Evolutionary conservation across 2,113 vertebrate species (phyloP).

Genomic region (Cyanoramphus novaezelandiae): DNA sequence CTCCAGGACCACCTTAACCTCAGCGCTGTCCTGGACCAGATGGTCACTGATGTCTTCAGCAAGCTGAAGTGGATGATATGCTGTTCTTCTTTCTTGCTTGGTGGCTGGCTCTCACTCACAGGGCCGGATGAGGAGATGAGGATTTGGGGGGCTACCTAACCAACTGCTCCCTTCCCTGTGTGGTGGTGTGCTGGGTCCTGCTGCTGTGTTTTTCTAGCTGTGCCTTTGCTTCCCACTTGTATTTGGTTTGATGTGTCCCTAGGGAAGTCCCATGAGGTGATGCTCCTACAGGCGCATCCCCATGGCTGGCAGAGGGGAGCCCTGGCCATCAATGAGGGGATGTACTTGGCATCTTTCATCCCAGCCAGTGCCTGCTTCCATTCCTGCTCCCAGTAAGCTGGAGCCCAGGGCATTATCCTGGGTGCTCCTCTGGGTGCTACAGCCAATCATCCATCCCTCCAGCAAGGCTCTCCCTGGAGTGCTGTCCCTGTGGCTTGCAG

Average conservation of each 20-base stretch:
- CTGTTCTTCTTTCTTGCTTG: fast-evolving
- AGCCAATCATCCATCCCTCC: not conserved
- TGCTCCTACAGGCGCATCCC: not conserved
- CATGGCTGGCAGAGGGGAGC: not conserved
- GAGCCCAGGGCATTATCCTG: not conserved
- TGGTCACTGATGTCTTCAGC: slow-evolving; percentile 76
- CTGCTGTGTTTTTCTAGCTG: not conserved
- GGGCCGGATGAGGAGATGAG: not conserved
- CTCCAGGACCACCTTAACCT: slow-evolving; percentile 76
- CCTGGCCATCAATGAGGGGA: not conserved
- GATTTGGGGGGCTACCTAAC: not conserved
- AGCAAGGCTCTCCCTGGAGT: not conserved
- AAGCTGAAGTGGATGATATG: slow-evolving; percentile 77
- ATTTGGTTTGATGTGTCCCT: not conserved
- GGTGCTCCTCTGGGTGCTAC: not conserved
- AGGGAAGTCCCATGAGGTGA: not conserved
- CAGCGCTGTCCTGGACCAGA: slow-evolving; percentile 77
- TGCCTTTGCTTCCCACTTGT: not conserved
- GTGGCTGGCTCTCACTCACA: fast-evolving
- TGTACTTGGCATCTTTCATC: not conserved
- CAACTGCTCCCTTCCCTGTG: not conserved
- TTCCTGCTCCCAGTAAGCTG: fast-evolving
- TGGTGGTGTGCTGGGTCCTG: not conserved
- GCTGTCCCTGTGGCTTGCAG: not conserved
- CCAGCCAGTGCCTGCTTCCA: not conserved